phyloP scores from a whole-genome alignment of 1,140 invertebrate genomes.

The Dendrolimus kikuchii region DNA sequence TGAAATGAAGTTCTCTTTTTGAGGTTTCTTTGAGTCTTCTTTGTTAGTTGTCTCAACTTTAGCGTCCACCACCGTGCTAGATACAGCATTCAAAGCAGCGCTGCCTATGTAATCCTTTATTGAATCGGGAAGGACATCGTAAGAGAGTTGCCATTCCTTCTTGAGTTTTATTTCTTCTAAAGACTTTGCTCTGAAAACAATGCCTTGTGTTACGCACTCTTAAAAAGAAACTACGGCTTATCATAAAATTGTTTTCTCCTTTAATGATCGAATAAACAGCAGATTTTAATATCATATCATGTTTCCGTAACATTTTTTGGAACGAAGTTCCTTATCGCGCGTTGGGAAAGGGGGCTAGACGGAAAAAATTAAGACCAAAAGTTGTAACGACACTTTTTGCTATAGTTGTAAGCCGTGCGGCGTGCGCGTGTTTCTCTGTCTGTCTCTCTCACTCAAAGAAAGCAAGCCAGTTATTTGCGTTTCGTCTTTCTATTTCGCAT shows the following conservation, averaged over 20 bases:
- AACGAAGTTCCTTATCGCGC: too few relatives aligned
- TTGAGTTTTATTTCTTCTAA: constrained; percentile 35
- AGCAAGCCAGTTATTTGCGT: too few relatives aligned
- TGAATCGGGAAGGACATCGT: constrained; percentile 27
- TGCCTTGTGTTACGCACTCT: background rate
- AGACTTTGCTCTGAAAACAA: constrained; percentile 32
- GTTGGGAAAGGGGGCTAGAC: too few relatives aligned
- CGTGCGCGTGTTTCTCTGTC: too few relatives aligned
- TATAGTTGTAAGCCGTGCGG: too few relatives aligned
- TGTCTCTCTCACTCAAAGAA: too few relatives aligned
- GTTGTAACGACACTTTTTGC: too few relatives aligned
- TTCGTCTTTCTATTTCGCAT: too few relatives aligned
- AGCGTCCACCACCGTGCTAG: background rate
- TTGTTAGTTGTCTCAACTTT: constrained; percentile 1
- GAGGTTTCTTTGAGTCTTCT: too few relatives aligned
- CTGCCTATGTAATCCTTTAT: constrained; percentile 18
- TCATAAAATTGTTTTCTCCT: too few relatives aligned
- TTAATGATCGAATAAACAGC: background rate
- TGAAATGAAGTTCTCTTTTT: too few relatives aligned
- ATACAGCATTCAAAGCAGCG: background rate
- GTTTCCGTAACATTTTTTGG: background rate
- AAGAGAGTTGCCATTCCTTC: constrained; percentile 45
- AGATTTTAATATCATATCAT: background rate
- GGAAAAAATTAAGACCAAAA: too few relatives aligned
- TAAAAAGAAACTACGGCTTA: background rate